phyloP scores from a whole-genome alignment of 2,888 invertebrate species.

The Boloria euphrosyne region DNA sequence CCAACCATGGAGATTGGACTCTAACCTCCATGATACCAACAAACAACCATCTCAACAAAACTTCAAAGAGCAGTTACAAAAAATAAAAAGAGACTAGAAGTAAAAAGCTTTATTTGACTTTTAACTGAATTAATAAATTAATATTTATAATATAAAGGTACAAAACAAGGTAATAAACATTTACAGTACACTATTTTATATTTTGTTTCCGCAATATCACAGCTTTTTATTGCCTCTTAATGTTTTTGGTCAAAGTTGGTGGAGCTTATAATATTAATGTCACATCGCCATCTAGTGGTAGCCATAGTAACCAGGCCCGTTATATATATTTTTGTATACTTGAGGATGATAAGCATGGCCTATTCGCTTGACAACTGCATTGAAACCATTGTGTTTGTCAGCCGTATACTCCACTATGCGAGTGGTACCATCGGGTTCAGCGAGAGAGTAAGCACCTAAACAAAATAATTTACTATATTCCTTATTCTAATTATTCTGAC shows the following conservation, averaged over 20 bases:
- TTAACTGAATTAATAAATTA: constrained; percentile 25
- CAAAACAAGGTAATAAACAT: not conserved
- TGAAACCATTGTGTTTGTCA: constrained; percentile 76
- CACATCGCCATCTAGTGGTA: constrained; percentile 67
- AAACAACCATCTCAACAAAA: not conserved
- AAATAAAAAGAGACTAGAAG: not conserved
- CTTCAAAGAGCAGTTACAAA: not conserved
- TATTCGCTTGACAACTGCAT: constrained; percentile 77
- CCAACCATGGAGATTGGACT: no score
- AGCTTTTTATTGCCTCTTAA: constrained; percentile 47
- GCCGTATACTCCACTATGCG: constrained; percentile 79
- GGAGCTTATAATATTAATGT: constrained; percentile 34
- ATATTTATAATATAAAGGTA: constrained; percentile 15
- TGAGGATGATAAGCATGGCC: constrained; percentile 76
- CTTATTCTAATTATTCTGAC: no score
- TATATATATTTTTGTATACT: constrained; percentile 59
- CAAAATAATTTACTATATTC: not conserved
- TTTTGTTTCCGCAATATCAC: constrained; percentile 51
- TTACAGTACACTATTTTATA: constrained; percentile 4
- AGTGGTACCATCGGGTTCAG: constrained; percentile 77
- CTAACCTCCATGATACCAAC: not conserved
- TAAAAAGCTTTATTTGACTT: not conserved
- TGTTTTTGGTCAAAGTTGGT: constrained; percentile 48
- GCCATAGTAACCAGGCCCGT: constrained; percentile 58
- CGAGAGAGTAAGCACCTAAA: constrained; percentile 76